These are phyloP conservation scores for Drosophila quinaria DNA, from an alignment of 2,888 invertebrate species.

Conservation along the genomic window DNA sequence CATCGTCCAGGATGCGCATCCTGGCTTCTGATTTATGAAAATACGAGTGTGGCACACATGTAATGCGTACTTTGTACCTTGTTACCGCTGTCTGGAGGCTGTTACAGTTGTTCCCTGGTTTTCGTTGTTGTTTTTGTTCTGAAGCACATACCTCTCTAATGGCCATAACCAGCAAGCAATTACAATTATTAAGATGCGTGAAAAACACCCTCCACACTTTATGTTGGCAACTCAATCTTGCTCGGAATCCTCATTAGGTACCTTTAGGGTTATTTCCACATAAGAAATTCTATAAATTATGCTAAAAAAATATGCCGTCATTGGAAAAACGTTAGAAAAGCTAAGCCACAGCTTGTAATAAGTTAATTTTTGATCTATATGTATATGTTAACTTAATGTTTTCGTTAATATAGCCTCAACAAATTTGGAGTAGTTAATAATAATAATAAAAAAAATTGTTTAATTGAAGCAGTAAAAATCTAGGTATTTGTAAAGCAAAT, in stretches of 20 bases:
- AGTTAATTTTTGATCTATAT: too few species aligned
- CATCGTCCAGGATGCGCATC: constrained; percentile 20
- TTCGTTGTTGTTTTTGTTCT: not conserved
- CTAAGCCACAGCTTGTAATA: too few species aligned
- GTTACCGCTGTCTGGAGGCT: constrained; percentile 19
- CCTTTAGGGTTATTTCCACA: too few species aligned
- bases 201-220: constrained; percentile 9
- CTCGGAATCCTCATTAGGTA: not conserved
- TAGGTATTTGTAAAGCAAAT: too few species aligned
- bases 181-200: constrained; percentile 53
- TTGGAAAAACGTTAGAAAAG: too few species aligned
- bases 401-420: too few species aligned
- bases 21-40: constrained; percentile 46
- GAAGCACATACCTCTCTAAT: constrained; percentile 26
- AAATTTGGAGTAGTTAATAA: too few species aligned
- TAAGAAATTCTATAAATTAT: too few species aligned
- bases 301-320: too few species aligned
- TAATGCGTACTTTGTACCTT: constrained; percentile 47
- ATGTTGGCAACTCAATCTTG: constrained; percentile 4
- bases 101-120: not conserved
- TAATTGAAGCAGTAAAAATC: too few species aligned
- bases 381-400: too few species aligned
- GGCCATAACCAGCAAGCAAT: constrained; percentile 37
- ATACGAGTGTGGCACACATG: constrained; percentile 43
- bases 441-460: too few species aligned